Evolutionary conservation across 2,797 vertebrate species (phyloP), one percentile per base, ranked within the genome.

Genomic region (Falco columbarius): DNA sequence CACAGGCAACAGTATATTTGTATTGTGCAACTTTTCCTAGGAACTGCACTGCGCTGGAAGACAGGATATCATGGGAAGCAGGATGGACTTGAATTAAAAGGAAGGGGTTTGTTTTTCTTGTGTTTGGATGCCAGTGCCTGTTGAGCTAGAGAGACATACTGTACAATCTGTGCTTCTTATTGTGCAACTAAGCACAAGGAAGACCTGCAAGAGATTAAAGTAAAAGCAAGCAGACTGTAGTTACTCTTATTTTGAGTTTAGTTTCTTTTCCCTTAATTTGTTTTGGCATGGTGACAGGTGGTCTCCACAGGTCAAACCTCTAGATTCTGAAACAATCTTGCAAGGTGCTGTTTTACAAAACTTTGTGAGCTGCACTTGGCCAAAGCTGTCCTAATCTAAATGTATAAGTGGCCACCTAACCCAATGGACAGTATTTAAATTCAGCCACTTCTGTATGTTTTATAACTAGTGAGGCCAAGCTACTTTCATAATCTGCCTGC

Each of bases 21-120:
- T 82, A 66, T 97, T 97, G 62, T 75, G 90, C 84, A 96, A 96
- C 54, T 94, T 49, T 97, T 97, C 96, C 84, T 92, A 95, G 93
- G 96, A 97, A 97, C 86, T 95, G 86, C 91, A 54, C 79, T 89
- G 68, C 2, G 1, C 87, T 59, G 75, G 79, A 95, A 81, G 74
- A 92, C 93, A 96, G 95, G 89, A 97, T 96, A 81, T 88, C 94
- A 91, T 40, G 86, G 68, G 93, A 96, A 94, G 84, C 89, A 70
- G 68, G 81, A 93, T 66, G 63, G 76, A 70, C 56, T 92, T 90
- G 90, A 94, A 94, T 93, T 89, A 89, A 89, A 93, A 94, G 67
- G 89, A 94, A 96, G 18, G 38, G 46, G 82, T 77, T 95, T 94
- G 52, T 94, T 95, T 95, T 91, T 65, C 65, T 77, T 70, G 16